Base-by-base conservation (phyloP, 2,113 vertebrate genomes). In the Atlantisia rogersi region DNA sequence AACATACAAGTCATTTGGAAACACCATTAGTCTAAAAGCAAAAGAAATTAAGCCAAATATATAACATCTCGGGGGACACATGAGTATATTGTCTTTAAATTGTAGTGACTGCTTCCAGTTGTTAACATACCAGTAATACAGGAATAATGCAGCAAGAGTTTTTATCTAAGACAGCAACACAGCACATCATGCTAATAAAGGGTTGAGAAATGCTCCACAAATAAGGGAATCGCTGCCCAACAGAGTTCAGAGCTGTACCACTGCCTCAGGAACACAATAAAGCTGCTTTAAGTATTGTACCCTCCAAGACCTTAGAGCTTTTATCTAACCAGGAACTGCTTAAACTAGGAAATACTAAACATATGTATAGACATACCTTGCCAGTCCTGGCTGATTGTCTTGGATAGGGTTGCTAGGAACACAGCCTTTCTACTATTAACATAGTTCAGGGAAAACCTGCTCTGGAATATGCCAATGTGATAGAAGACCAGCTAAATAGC, bases 1-100 rank as follows among this genome's bases (percentile, higher is more conserved):
- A 98, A 99, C 32, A 96, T 98, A 73, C 97, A 6, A 97, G 92
- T 98, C 98, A 99, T 42, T 86, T 96, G 59, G 95, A 99, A 31
- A 96, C 96, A 52, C 97, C 95, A 53, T 56, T 87, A 25, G 98
- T 98, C 98, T 99, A 89, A 82, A 86, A 94, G 74, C 67, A 82
- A 55, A 94, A 82, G 21, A 83, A 86, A 78, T 52, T 55, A 50
- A 81, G 76, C 40, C 29, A 48, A 21, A 6, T 78, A 48, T 31
- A 11, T 15, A 69, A 11, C 37, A 42, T 50, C 52, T 78, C 16
- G 74, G 8, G 10, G 11, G 17, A 84, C 91, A 70, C 40, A 74
- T 10, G 5, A 92, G 25, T 46, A 59, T 79, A 79, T 20, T 77
- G 40, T 44, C 60, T 63, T 74, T 17, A 20, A 56, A 56, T 26